phyloP scores from a whole-genome alignment of 2,888 invertebrate genomes.

The Melanchra persicariae region DNA sequence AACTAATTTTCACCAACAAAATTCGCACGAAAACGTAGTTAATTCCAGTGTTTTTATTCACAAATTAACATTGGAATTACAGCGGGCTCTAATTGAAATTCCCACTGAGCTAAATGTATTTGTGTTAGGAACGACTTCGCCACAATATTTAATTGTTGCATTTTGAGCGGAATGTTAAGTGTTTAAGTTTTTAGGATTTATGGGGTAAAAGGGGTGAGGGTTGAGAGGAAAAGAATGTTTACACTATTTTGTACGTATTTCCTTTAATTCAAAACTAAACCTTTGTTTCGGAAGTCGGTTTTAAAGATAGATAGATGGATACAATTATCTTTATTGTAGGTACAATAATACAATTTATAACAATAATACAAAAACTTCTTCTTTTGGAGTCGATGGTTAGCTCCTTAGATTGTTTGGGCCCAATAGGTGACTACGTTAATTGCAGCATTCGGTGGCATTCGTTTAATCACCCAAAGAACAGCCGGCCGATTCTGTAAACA shows the following conservation, averaged over 20 bases:
- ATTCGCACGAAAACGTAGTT: neutral
- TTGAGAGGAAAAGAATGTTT: neutral
- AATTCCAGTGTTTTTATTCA: neutral
- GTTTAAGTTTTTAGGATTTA: conserved; percentile 10
- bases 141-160: conserved; percentile 25
- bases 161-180: conserved; percentile 37
- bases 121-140: conserved; percentile 19
- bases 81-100: conserved; percentile 39
- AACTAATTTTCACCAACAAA: neutral
- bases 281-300: too few relatives aligned
- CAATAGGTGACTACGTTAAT: too few relatives aligned
- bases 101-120: conserved; percentile 34
- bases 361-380: too few relatives aligned
- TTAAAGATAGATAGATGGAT: too few relatives aligned
- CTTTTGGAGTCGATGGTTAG: too few relatives aligned
- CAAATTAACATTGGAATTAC: conserved; percentile 25
- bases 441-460: too few relatives aligned
- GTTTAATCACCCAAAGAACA: too few relatives aligned
- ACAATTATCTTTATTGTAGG: too few relatives aligned
- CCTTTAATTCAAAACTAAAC: neutral
- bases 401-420: too few relatives aligned
- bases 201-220: neutral
- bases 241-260: neutral
- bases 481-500: too few relatives aligned
- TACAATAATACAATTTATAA: too few relatives aligned